Conservation (phyloP, 2,113 vertebrate species). For the Caranx melampygus region DNA sequence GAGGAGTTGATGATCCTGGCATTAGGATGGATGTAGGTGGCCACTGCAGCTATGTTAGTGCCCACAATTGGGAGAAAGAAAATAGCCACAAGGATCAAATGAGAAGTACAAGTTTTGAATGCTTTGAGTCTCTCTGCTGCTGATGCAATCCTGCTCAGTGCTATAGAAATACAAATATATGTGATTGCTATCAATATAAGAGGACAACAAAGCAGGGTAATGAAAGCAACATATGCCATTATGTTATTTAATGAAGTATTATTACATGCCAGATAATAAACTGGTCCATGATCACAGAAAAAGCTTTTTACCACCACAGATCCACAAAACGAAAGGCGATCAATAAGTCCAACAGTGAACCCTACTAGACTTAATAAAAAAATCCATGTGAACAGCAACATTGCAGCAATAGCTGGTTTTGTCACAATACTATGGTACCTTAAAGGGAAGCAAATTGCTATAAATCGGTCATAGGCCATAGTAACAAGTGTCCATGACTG, state of each 20-base stretch:
- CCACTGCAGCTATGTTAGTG: neutral
- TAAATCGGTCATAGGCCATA: conserved; percentile 76
- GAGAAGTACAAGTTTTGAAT: conserved; percentile 74
- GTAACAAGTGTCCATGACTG: conserved; percentile 72
- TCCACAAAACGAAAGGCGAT: conserved; percentile 74
- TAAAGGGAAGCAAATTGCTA: conserved; percentile 77
- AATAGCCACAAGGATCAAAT: conserved; percentile 72
- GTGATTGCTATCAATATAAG: conserved; percentile 31
- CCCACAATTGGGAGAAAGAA: conserved; percentile 53
- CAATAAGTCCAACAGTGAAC: conserved; percentile 29
- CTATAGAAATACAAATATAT: conserved; percentile 54
- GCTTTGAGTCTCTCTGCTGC: conserved; percentile 61
- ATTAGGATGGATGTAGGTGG: conserved; percentile 49
- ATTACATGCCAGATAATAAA: conserved; percentile 69
- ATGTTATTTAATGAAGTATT: neutral
- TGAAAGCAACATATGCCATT: neutral
- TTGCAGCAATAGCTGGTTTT: conserved; percentile 13
- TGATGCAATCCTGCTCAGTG: conserved; percentile 53
- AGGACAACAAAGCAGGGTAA: conserved; percentile 9
- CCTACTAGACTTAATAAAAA: rapidly evolving
- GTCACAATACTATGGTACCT: conserved; percentile 68
- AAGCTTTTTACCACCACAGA: conserved; percentile 68
- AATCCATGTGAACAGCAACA: conserved; percentile 53
- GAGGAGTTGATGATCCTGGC: conserved; percentile 68
- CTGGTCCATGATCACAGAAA: conserved; percentile 75